Evolutionary conservation across 1,140 invertebrate genomes (phyloP), one percentile per base, ranked within the genome.

Genomic region (Orius insidiosus): DNA sequence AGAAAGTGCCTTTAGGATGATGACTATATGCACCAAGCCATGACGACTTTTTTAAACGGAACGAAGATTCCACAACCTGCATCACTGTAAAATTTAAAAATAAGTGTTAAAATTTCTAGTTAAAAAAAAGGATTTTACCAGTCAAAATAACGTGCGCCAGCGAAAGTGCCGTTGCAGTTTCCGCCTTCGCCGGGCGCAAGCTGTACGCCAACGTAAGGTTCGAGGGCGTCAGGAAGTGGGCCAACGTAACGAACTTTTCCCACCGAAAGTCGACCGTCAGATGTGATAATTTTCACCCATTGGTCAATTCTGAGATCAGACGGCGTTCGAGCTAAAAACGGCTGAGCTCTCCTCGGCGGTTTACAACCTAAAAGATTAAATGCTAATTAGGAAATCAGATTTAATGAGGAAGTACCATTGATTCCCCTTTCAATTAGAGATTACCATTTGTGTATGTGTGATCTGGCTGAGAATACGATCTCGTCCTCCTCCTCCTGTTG

Each of bases 41-140:
- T 74, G 11, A 84, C 74, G 44, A 82, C 74, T 58, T 84, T 84
- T 55, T 74, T 73, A 62, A 82, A 82, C 33, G 78, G 78, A 33
- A 82, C 76, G 54, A 84, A 81, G 11, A 82, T 61, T 7, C 72
- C 75, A 57, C 69, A 67, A 37, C 74, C 68, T 3, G 71, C 68
- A 47, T 78, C 72, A 48, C 78, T 74, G 51, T 57, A 70, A 68
- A 64, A 68, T n/a, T n/a, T n/a, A n/a, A n/a, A n/a, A n/a, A n/a
- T n/a, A 57, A 66, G 47, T 54, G 51, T n/a, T n/a, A 24, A 24
- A 24, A 24, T 24, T 24, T 24, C 3, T n/a, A n/a, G n/a, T n/a
- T n/a, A n/a, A n/a, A n/a, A n/a, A n/a, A n/a, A n/a, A n/a, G n/a
- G n/a, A n/a, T n/a, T n/a, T 53, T 56, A 76, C 74, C 74, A 77